Evolutionary conservation across 1,140 invertebrate genomes (phyloP), one percentile per base, ranked within the genome.

Genomic region (Drosophila chauvacae): DNA sequence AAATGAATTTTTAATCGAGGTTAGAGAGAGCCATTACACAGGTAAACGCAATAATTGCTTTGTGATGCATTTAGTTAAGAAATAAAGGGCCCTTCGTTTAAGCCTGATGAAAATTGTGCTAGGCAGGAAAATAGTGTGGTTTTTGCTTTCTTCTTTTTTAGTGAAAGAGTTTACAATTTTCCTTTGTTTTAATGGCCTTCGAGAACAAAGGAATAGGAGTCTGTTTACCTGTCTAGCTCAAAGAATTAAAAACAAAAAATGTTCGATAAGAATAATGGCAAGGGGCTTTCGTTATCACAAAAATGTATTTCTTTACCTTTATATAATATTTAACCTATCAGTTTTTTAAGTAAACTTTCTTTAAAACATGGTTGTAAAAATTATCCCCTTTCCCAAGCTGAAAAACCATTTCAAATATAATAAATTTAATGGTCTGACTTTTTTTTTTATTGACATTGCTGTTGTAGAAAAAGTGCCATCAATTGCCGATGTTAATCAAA

Each of bases 401-500:
- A n/a, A 71, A 37, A 35, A 44, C 44, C 39, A 58, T 70, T 33
- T 56, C 13, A 33, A 77, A 62, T 70, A n/a, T 28, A 63, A 71
- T 70, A 51, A 68, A 55, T 70, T 70, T 63, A 71, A 71, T 55
- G 20, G 18, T 20, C 1, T 37, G 18, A 1, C 5, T 37, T 70
- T 60, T 39, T 45, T 47, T 59, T 41, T 10, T 7, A 23, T 39
- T 28, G 39, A 13, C 53, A 18, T 26, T 57, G 37, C 47, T 48
- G 33, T n/a, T 26, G 23, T 48, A 42, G 37, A 71, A 72, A 72
- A 59, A 42, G 30, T 30, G 61, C 20, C 35, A 76, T 72, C 71
- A 69, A 82, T 80, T 50, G 51, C 57, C 48, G 59, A 48, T 61
- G 62, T 72, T 77, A 73, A 80, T 84, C 74, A 81, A 81, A 78